Evolutionary conservation across 2,888 invertebrate species (phyloP).

Genomic region (Oligia strigilis): DNA sequence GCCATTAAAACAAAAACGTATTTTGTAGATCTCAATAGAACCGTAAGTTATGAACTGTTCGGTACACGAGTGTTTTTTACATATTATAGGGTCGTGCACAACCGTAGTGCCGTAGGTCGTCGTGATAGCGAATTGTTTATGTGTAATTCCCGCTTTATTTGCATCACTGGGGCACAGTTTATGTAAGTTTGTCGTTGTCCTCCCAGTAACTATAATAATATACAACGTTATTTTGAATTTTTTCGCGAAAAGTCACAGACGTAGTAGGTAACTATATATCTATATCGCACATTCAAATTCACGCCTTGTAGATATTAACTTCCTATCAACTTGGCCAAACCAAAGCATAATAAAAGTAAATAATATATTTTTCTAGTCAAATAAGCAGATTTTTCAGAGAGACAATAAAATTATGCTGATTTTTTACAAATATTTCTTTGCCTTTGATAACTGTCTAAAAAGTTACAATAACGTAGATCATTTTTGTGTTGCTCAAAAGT

Average conservation of each 20-base stretch:
- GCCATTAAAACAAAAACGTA: constrained; percentile 80
- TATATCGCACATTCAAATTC: not conserved
- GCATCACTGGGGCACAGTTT: constrained; percentile 47
- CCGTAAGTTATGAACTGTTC: constrained; percentile 79
- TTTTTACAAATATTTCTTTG: constrained; percentile 1
- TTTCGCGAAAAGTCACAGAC: not conserved
- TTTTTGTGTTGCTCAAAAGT: not conserved
- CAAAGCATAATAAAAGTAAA: constrained; percentile 10
- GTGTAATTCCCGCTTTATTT: constrained; percentile 34
- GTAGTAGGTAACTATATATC: not conserved
- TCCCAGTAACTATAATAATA: not conserved
- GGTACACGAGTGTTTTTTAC: constrained; percentile 64
- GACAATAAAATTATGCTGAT: not conserved
- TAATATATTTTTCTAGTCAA: constrained; percentile 18
- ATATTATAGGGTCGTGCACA: constrained; percentile 63
- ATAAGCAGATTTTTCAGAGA: not conserved
- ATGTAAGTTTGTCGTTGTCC: constrained; percentile 22
- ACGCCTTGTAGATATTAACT: not conserved
- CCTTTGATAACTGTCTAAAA: not conserved
- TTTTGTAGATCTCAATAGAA: constrained; percentile 87
- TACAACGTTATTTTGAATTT: constrained; percentile 2
- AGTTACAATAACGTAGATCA: not conserved
- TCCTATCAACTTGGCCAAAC: not conserved
- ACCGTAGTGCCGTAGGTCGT: constrained; percentile 55
- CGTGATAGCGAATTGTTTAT: constrained; percentile 73